These are phyloP conservation scores for Otolemur crassicaudatus DNA, from an alignment of 2,797 vertebrate species.

Conservation along the genomic window DNA sequence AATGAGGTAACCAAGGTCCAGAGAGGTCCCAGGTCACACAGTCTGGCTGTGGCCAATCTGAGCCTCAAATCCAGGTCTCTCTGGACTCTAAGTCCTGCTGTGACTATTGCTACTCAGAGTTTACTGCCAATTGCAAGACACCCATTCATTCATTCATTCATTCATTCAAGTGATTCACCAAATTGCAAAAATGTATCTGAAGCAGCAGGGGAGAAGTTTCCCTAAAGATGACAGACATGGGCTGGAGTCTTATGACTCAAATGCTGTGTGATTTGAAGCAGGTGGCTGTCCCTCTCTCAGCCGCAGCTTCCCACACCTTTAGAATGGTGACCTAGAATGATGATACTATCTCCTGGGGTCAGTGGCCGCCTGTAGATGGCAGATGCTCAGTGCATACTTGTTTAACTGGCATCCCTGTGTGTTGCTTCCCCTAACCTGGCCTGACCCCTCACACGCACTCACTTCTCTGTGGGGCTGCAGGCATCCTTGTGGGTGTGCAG, in stretches of 20 bases:
- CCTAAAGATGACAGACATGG: neutral
- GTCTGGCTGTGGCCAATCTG: neutral
- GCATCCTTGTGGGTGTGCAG: neutral
- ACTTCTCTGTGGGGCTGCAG: neutral
- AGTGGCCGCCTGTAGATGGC: neutral
- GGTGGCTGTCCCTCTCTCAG: neutral
- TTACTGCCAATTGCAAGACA: neutral
- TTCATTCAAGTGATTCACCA: neutral
- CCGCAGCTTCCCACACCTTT: neutral
- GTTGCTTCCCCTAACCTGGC: accelerated
- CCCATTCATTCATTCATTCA: neutral
- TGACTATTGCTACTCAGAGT: neutral
- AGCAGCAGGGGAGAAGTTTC: neutral
- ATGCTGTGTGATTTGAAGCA: neutral
- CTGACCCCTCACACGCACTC: neutral
- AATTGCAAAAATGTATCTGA: neutral
- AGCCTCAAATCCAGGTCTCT: neutral
- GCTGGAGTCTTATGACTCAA: neutral
- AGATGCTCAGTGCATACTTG: neutral
- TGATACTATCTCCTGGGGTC: accelerated
- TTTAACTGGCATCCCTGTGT: neutral
- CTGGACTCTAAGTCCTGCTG: neutral
- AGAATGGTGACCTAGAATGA: neutral
- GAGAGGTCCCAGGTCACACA: neutral
- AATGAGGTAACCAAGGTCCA: neutral